A percentile compares a stretch with the other conserved stretches of the same genome.
These are phyloP conservation scores for Polypterus bichir DNA, from an alignment of 2,113 vertebrate genomes.

Conservation along the genomic window DNA sequence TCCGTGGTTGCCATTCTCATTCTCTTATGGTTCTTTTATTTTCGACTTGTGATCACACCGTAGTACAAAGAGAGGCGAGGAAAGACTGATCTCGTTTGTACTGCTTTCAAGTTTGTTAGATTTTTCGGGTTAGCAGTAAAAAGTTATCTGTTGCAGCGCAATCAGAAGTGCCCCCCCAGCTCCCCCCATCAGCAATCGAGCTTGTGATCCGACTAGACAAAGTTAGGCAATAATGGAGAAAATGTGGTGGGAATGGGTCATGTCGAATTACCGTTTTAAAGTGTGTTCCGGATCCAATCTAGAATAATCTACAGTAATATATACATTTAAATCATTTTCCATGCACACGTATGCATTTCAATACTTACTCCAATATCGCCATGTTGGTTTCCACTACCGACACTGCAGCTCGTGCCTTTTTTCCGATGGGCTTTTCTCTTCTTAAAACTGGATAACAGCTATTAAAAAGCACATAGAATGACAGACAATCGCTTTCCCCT, in stretches of 20 bases:
- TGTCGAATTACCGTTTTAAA: slow-evolving; percentile 5
- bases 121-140: background rate
- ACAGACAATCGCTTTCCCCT: slow-evolving; percentile 24
- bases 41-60: background rate
- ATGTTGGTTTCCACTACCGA: slow-evolving; percentile 65
- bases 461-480: slow-evolving; percentile 17
- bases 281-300: slow-evolving; percentile 20
- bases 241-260: background rate
- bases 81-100: background rate
- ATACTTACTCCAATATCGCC: slow-evolving; percentile 58
- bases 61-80: background rate
- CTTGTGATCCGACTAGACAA: background rate
- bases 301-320: slow-evolving; percentile 28
- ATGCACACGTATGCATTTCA: slow-evolving; percentile 65
- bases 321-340: slow-evolving; percentile 52
- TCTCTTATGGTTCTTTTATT: background rate
- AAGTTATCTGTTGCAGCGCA: background rate
- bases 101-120: background rate
- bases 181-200: background rate
- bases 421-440: slow-evolving; percentile 36
- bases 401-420: slow-evolving; percentile 18
- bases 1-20: background rate
- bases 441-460: slow-evolving; percentile 37
- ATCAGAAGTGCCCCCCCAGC: background rate
- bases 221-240: slow-evolving; percentile 1